Percentiles rank a stretch among this genome's conserved stretches.
Evolutionary conservation across 2,797 vertebrate species (phyloP).

Genomic region (Oryzias sinensis): DNA sequence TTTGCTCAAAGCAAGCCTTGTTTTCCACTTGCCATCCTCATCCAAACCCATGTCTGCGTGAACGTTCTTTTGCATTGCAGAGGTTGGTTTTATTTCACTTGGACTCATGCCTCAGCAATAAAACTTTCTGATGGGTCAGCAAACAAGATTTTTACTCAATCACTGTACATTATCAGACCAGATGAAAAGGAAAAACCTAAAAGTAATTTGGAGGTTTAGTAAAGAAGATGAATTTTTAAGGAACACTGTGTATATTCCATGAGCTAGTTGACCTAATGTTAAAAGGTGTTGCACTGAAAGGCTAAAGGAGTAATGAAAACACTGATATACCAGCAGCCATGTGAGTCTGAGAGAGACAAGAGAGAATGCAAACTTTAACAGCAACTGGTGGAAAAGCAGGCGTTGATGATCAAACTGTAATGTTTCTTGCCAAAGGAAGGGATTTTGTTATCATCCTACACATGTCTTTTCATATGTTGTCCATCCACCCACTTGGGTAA

Average conservation of each 20-base stretch:
- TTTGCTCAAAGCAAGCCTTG: slow-evolving; percentile 74
- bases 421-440: slow-evolving; percentile 26
- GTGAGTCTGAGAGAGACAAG: not conserved
- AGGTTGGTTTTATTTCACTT: slow-evolving; percentile 69
- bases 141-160: slow-evolving; percentile 45
- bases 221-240: slow-evolving; percentile 23
- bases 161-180: slow-evolving; percentile 36
- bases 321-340: not conserved
- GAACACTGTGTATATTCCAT: not conserved
- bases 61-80: slow-evolving; percentile 50
- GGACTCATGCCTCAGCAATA: slow-evolving; percentile 52
- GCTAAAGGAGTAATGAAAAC: not conserved
- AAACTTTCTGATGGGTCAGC: slow-evolving; percentile 60
- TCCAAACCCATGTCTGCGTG: slow-evolving; percentile 70
- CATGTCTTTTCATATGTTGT: slow-evolving; percentile 48
- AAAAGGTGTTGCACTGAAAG: slow-evolving; percentile 7
- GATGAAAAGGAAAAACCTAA: slow-evolving; percentile 15
- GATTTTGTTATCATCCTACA: slow-evolving; percentile 48
- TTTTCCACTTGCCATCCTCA: slow-evolving; percentile 67
- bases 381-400: slow-evolving; percentile 23
- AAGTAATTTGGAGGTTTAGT: slow-evolving; percentile 11
- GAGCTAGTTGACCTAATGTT: not conserved
- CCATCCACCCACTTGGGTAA: slow-evolving; percentile 46
- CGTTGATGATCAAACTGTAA: slow-evolving; percentile 48
- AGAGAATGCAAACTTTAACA: slow-evolving; percentile 26